Base-by-base conservation (phyloP, 2,888 invertebrate genomes). In the Cantharis flavilabris region DNA sequence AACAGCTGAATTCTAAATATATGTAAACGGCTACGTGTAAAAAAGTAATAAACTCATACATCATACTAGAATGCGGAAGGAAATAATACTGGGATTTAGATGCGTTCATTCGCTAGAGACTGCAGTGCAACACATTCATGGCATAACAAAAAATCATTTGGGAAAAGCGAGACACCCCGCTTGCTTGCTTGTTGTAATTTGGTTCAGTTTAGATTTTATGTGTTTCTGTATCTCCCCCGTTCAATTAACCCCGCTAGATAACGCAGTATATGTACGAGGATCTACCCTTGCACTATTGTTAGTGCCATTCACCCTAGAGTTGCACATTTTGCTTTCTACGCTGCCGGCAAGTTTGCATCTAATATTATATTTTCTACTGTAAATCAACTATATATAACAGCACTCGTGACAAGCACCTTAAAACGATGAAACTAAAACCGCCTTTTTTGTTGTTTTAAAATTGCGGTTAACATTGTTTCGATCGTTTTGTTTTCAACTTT, bases 211-310 rank as follows among this genome's bases (percentile, higher is more conserved):
- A 72, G 75, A 75, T 77, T 78, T 78, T 78, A 78, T 78, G 71
- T 76, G 78, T 78, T 78, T 76, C 73, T 80, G 69, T 77, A 74
- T 76, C 73, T 76, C 79, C 79, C 77, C 75, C 75, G 79, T 80
- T 76, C 78, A 80, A 80, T 80, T 80, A 80, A 76, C 77, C 73
- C 72, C 78, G 79, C 77, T 76, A 78, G 79, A 79, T 79, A 79
- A 79, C 77, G 76, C 73, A 70, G 78, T 70, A 78, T 75, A 78
- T 78, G 71, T 75, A 75, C 72, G 70, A 70, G 69, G 23, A 74
- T 67, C 72, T 70, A 64, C 77, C 75, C 75, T 70, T 75, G 67
- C 75, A 75, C 71, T 77, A 77, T 75, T 78, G 75, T 75, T 72
- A 62, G 62, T 64, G 70, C 49, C 69, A 49, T 69, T 70, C 63